A percentile compares a stretch with the other conserved stretches of the same genome.
Conservation (phyloP, 2,888 invertebrate species). For the Xanthia icteritia region DNA sequence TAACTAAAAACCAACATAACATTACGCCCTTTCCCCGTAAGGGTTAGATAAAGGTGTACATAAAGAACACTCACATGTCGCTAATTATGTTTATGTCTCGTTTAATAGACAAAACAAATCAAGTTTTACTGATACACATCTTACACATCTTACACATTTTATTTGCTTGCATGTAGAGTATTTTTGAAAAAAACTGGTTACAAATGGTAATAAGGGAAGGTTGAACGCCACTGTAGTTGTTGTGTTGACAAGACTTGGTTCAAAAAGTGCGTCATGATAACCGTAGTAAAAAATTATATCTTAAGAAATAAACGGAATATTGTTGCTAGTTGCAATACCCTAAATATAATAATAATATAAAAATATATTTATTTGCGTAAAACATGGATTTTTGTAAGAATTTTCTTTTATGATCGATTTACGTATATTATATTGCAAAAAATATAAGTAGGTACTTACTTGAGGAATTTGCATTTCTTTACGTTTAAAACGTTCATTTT, state of each 20-base stretch:
- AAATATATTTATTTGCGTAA: too few relatives aligned
- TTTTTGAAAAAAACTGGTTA: background rate
- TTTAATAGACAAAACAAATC: background rate
- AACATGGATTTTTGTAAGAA: too few relatives aligned
- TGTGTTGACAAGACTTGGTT: background rate
- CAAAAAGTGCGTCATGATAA: background rate
- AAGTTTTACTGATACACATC: too few relatives aligned
- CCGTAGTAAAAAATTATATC: background rate
- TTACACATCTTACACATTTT: too few relatives aligned
- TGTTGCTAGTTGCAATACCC: background rate
- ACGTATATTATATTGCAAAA: background rate
- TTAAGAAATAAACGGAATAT: background rate
- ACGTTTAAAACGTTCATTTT: background rate
- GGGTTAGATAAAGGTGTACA: background rate
- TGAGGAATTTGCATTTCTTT: slow-evolving; percentile 20
- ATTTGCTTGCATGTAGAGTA: background rate
- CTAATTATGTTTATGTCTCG: background rate
- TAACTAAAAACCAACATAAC: background rate
- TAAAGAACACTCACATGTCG: too few relatives aligned
- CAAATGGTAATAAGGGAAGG: background rate
- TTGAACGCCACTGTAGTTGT: background rate
- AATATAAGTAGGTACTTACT: slow-evolving; percentile 13
- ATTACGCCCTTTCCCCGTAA: background rate
- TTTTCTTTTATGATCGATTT: background rate
- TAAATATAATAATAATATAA: too few relatives aligned